These are phyloP conservation scores for Coregonus sp. DNA, from an alignment of 2,797 vertebrate species.

Conservation along the genomic window DNA sequence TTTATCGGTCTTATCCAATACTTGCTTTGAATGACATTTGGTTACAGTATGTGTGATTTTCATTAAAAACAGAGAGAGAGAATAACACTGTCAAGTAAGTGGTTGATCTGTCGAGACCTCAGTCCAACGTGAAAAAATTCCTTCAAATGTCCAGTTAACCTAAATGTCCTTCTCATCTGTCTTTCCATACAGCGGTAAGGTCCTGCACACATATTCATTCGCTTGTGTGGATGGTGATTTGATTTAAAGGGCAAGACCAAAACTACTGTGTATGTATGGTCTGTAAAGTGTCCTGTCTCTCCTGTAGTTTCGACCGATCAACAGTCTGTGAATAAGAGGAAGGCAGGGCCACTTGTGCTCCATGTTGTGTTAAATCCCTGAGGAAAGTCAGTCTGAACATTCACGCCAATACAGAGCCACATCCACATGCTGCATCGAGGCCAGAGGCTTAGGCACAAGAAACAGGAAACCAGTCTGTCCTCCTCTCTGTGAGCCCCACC, in stretches of 20 bases:
- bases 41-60: too few species aligned
- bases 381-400: constrained; percentile 72
- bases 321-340: constrained; percentile 63
- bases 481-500: constrained; percentile 84
- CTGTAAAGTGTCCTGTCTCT: constrained; percentile 22
- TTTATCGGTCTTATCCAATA: constrained; percentile 7
- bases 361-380: constrained; percentile 75
- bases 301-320: constrained; percentile 55
- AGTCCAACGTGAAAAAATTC: constrained; percentile 16
- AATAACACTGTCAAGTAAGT: constrained; percentile 36
- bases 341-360: constrained; percentile 71
- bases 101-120: constrained; percentile 35
- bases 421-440: constrained; percentile 2
- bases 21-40: too few species aligned
- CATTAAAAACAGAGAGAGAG: constrained; percentile 36
- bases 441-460: constrained; percentile 64
- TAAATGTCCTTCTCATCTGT: constrained; percentile 21
- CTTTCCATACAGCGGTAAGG: constrained; percentile 34
- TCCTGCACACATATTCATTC: constrained; percentile 43
- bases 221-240: constrained; percentile 36
- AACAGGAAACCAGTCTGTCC: constrained; percentile 70
- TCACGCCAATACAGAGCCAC: constrained; percentile 46
- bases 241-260: constrained; percentile 48
- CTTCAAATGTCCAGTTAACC: constrained; percentile 28
- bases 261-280: constrained; percentile 53